Base-by-base conservation (phyloP, 2,113 vertebrate species). In the Meriones unguiculatus region DNA sequence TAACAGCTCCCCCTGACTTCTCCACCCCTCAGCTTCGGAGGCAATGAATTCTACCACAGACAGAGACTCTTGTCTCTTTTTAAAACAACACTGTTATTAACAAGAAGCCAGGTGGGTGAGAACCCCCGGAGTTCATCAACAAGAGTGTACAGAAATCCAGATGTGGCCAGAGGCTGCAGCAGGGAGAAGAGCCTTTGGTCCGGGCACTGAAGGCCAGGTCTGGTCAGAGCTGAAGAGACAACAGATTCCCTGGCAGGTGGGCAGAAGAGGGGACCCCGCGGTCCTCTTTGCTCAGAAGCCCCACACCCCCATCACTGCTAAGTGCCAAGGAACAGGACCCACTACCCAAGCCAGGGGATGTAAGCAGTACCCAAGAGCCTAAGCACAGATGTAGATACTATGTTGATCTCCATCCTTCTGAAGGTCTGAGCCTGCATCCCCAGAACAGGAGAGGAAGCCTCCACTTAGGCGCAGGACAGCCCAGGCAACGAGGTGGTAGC, bases 1-100 rank as follows among this genome's bases (percentile, higher is more conserved):
- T 97, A 98, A 99, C 97, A 98, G 98, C 98, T 99, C 98, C 98
- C 98, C 98, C 98, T 99, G 98, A 99, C 98, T 99, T 98, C 98
- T 96, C 98, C 91, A 96, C 54, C 95, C 97, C 97, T 96, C 50
- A 73, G 96, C 97, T 98, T 98, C 70, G n/a, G 90, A 97, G 97
- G 97, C 96, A 96, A 95, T 92, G 82, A 91, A 80, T 86, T 70
- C 90, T 90, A 87, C 90, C 78, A 30, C 87, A 12, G 80, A 95
- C 46, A 24, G 41, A 92, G 64, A 78, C 94, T 62, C 89, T 2
- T 0, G 0, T 11, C 52, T 85, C 24, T 18, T 76, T 84, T 69
- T 50, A 4, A 7, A 80, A 41, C 10, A 75, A 59, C 13, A 7
- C 2, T 32, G 81, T 2, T 59, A 46, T 30, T 24, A 20, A 80